phyloP scores from a whole-genome alignment of 1,140 invertebrate species.

The Probaryconus sp. region DNA sequence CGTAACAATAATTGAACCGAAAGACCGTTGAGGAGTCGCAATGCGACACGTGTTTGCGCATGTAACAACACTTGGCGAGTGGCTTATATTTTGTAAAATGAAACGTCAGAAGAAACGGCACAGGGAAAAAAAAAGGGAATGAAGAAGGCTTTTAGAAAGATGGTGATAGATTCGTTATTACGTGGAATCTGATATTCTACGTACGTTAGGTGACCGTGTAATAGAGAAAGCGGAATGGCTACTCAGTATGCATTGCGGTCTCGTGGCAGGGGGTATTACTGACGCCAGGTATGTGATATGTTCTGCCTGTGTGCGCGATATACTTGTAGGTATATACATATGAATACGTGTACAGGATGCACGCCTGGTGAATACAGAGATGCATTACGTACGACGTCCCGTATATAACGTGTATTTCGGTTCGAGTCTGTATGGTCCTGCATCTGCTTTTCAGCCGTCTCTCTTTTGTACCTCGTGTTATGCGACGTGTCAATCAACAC shows the following conservation, averaged over 20 bases:
- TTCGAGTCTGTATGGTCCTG: neutral
- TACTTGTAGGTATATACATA: slow-evolving; percentile 33
- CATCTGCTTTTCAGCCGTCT: neutral
- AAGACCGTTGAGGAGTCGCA: slow-evolving; percentile 41
- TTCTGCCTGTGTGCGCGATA: slow-evolving; percentile 35
- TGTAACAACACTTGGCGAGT: slow-evolving; percentile 7
- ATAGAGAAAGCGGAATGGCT: slow-evolving; percentile 72
- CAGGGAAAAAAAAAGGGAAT: slow-evolving; percentile 36
- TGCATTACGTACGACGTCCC: slow-evolving; percentile 40
- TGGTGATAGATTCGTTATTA: slow-evolving; percentile 74
- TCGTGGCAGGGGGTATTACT: slow-evolving; percentile 71
- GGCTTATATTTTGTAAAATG: slow-evolving; percentile 34
- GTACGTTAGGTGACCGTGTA: slow-evolving; percentile 72
- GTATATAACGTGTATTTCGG: neutral
- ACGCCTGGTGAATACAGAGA: slow-evolving; percentile 43
- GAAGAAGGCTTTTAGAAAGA: slow-evolving; percentile 19
- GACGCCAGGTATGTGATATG: slow-evolving; percentile 70
- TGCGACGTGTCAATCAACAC: slow-evolving; percentile 34
- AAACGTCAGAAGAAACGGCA: slow-evolving; percentile 32
- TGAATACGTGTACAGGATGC: slow-evolving; percentile 40
- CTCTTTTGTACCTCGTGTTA: slow-evolving; percentile 8
- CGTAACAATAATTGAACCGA: slow-evolving; percentile 45
- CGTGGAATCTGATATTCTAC: slow-evolving; percentile 70
- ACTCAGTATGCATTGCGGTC: slow-evolving; percentile 77
- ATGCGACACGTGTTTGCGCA: slow-evolving; percentile 54